These are phyloP conservation scores for Temnothorax unifasciatus DNA, from an alignment of 2,888 invertebrate genomes.

Conservation along the genomic window DNA sequence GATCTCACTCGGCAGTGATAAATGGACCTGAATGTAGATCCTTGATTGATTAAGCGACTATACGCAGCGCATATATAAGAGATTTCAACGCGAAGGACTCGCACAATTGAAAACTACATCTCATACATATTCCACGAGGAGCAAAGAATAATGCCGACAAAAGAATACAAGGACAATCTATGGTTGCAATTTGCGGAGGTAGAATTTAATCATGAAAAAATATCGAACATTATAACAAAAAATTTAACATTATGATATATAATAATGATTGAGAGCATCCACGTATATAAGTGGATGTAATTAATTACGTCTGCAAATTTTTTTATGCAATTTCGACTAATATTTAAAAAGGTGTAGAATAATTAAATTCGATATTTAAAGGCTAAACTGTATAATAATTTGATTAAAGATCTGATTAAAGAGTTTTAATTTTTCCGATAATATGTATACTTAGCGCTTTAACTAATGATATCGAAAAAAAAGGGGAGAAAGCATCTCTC, in stretches of 20 bases:
- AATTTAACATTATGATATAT: too few relatives aligned
- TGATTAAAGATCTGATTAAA: background rate
- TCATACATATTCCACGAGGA: slow-evolving; percentile 62
- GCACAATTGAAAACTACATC: slow-evolving; percentile 24
- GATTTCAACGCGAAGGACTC: slow-evolving; percentile 60
- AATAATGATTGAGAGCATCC: background rate
- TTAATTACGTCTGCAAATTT: background rate
- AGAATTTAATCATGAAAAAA: slow-evolving; percentile 4
- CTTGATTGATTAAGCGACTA: slow-evolving; percentile 49
- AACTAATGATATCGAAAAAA: background rate
- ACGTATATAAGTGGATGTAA: background rate
- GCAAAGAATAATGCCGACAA: slow-evolving; percentile 35
- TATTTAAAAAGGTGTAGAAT: background rate
- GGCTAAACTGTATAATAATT: background rate
- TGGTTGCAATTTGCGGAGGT: background rate
- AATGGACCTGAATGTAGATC: slow-evolving; percentile 47
- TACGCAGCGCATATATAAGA: slow-evolving; percentile 24
- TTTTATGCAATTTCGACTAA: background rate
- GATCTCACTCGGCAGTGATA: background rate
- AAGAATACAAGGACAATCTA: slow-evolving; percentile 10
- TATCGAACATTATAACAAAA: too few relatives aligned
- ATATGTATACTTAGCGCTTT: background rate
- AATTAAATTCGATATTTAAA: background rate
- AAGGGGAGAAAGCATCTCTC: background rate
- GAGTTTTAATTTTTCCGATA: background rate